Base-by-base conservation (phyloP, 2,797 vertebrate species). In the Acanthornis magna region DNA sequence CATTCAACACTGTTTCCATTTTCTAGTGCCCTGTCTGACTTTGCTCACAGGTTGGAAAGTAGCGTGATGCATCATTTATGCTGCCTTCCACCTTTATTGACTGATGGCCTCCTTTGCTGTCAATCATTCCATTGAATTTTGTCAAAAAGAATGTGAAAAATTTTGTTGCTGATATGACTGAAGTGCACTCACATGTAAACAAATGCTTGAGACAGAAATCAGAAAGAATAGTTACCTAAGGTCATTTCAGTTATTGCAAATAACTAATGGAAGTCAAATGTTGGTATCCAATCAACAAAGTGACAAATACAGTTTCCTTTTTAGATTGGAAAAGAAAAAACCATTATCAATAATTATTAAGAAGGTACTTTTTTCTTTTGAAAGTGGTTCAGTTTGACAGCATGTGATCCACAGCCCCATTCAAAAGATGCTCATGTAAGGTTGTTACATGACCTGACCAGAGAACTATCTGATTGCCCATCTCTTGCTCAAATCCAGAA, bases 51-150 rank as follows among this genome's bases (percentile, higher is more conserved):
- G 83, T 87, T 94, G 78, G 73, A 81, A 74, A 95, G 70, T 70
- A 91, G 67, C 4, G 21, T 91, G 79, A 96, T 95, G 77, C 91
- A 94, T 97, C 93, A 96, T 96, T 97, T 95, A 94, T 97, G 88
- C 42, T 96, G 32, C 16, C 85, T 96, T 93, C 88, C 76, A 94
- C 86, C 51, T 91, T 94, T 87, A 92, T 86, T 94, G 95, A 96
- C 80, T 81, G 94, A 95, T 95, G 58, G 79, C 29, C 45, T 91
- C 68, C 82, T 94, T 88, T 79, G 9, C 91, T 95, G 93, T 80
- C 93, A 96, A 96, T 96, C 84, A 88, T 79, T 94, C 77, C 18
- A 66, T 45, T 47, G 51, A 42, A 85, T 75, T 94, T 89, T 96
- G 81, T 88, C 57, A 91, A 96, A 96, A 94, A 87, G 70, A 87